These are phyloP conservation scores for Atrina japonica DNA, from an alignment of 2,888 invertebrate species.

Conservation along the genomic window DNA sequence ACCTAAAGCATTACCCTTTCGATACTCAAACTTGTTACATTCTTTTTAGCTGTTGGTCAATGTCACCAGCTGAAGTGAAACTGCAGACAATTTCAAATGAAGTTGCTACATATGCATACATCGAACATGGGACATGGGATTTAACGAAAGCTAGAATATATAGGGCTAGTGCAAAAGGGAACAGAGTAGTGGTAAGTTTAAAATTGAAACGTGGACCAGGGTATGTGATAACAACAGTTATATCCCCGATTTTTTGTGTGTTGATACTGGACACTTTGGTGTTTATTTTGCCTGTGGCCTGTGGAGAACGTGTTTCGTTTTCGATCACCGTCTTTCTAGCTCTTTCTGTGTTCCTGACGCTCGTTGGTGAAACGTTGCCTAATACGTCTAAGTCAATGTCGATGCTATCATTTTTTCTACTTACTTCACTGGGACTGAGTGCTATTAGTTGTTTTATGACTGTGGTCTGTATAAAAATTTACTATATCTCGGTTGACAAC, in stretches of 20 bases:
- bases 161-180: too few species aligned
- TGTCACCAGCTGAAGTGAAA: constrained; percentile 16
- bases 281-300: constrained; percentile 44
- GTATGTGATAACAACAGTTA: constrained; percentile 39
- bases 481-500: too few species aligned
- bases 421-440: constrained; percentile 35
- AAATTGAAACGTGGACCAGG: constrained; percentile 38
- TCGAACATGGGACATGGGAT: constrained; percentile 43
- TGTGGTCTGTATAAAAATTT: too few species aligned
- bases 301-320: constrained; percentile 46
- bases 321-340: constrained; percentile 47
- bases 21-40: constrained; percentile 39
- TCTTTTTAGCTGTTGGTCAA: constrained; percentile 38
- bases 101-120: constrained; percentile 10
- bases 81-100: neutral
- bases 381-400: constrained; percentile 49
- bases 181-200: constrained; percentile 12
- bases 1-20: constrained; percentile 45
- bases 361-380: constrained; percentile 48
- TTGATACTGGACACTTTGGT: constrained; percentile 41
- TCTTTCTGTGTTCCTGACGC: constrained; percentile 46
- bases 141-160: neutral
- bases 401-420: constrained; percentile 38
- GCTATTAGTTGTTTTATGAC: constrained; percentile 35
- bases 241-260: constrained; percentile 47